A percentile compares a stretch with the other conserved stretches of the same genome.
Conservation (phyloP, 2,113 vertebrate species). For the Paedocypris sp. region DNA sequence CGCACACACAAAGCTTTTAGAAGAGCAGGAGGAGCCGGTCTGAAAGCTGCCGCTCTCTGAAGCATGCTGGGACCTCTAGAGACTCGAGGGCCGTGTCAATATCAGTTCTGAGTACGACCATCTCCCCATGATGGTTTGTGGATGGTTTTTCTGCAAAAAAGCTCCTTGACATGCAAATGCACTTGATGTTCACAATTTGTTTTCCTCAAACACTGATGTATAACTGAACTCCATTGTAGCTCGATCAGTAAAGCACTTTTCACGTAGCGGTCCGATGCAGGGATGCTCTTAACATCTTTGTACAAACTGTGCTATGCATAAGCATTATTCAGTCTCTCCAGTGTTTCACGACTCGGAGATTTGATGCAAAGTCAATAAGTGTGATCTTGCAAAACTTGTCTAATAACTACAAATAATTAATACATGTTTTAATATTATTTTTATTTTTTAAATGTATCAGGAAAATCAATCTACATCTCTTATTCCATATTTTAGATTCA, state of each 20-base stretch:
- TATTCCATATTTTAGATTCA: too few species aligned
- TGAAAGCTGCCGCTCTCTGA: constrained; percentile 1
- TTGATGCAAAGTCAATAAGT: too few species aligned
- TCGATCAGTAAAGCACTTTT: background rate
- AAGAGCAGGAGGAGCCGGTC: background rate
- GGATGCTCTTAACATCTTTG: background rate
- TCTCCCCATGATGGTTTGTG: background rate
- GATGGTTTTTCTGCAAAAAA: constrained; percentile 14
- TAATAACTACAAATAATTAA: too few species aligned
- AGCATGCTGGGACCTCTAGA: background rate
- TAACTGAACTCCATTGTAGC: constrained; percentile 33
- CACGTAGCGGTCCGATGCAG: constrained; percentile 1
- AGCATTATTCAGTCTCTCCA: background rate
- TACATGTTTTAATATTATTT: too few species aligned
- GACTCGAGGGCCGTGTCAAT: background rate
- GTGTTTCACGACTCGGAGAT: too few species aligned
- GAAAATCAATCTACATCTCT: too few species aligned
- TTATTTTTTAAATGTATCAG: too few species aligned
- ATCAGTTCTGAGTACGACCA: background rate
- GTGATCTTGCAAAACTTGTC: too few species aligned
- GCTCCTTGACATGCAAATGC: constrained; percentile 37
- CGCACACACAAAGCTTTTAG: background rate
- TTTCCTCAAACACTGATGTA: constrained; percentile 10
- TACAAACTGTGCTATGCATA: background rate
- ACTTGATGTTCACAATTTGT: constrained; percentile 46